Percentiles rank a stretch among this genome's conserved stretches.
Evolutionary conservation across 2,113 vertebrate species (phyloP).

Genomic region (Bagarius yarrelli): DNA sequence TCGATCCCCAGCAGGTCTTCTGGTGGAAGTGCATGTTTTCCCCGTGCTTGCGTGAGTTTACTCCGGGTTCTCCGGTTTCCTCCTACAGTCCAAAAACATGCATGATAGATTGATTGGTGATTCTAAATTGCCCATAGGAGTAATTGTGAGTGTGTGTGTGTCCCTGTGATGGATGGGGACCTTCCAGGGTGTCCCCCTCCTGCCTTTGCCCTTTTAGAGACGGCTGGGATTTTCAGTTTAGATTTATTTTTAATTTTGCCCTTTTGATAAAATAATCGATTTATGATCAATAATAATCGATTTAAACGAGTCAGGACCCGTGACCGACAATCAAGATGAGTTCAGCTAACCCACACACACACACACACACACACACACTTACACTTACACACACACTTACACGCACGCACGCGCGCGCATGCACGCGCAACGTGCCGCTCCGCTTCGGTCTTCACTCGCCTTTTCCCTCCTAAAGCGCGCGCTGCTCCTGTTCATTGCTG

Average conservation of each 20-base stretch:
- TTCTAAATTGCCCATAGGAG: neutral
- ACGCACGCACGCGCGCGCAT: constrained; percentile 1
- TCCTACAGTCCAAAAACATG: no score
- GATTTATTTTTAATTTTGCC: no score
- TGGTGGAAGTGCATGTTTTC: no score
- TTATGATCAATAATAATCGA: neutral
- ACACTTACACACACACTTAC: neutral
- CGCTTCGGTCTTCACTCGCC: neutral
- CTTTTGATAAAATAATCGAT: neutral
- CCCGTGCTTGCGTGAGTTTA: no score
- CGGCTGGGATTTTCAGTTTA: neutral
- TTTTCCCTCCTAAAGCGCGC: constrained; percentile 8
- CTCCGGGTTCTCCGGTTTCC: no score
- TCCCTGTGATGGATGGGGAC: no score
- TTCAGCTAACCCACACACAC: constrained; percentile 30
- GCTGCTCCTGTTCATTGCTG: neutral
- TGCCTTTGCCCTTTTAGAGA: no score
- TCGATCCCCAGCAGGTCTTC: no score
- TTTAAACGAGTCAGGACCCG: neutral
- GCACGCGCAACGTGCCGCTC: neutral
- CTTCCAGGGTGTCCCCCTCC: no score
- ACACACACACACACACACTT: neutral
- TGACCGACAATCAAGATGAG: constrained; percentile 30
- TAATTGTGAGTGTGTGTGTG: no score
- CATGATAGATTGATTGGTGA: neutral